phyloP scores from a whole-genome alignment of 2,888 invertebrate genomes.

The Sinopyrophorus schimmeli region DNA sequence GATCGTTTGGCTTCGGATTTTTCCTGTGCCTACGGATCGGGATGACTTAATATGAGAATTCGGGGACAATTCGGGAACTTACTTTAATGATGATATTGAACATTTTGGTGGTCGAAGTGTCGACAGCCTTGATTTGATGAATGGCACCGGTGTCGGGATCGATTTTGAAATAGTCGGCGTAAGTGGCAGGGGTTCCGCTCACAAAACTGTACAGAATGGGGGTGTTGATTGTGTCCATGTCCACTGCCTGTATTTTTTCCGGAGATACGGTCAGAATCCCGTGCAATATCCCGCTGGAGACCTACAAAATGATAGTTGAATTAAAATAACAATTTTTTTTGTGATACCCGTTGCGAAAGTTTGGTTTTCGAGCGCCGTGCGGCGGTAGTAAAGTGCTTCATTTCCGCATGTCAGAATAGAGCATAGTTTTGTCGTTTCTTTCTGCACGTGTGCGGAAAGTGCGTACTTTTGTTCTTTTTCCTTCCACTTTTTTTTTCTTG shows the following conservation, averaged over 20 bases:
- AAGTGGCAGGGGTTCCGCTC: conserved; percentile 77
- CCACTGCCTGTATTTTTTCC: conserved; percentile 87
- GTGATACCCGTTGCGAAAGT: too few relatives aligned
- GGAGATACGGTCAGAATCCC: conserved; percentile 83
- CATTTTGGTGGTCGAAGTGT: conserved; percentile 75
- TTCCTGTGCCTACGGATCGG: conserved; percentile 71
- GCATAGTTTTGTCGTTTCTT: too few relatives aligned
- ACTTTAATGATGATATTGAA: conserved; percentile 83
- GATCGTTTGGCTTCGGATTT: conserved; percentile 76
- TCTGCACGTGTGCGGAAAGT: too few relatives aligned
- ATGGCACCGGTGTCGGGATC: conserved; percentile 79
- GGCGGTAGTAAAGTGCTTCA: too few relatives aligned
- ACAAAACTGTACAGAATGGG: conserved; percentile 81
- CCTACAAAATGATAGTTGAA: conserved; percentile 56
- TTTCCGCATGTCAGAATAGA: too few relatives aligned
- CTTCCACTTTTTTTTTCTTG: too few relatives aligned
- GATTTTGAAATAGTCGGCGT: conserved; percentile 80
- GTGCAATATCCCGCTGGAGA: conserved; percentile 79
- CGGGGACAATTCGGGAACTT: too few relatives aligned
- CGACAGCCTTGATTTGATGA: conserved; percentile 78
- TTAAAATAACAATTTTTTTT: neutral
- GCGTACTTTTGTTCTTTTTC: too few relatives aligned
- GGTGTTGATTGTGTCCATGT: conserved; percentile 85
- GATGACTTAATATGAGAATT: too few relatives aligned
- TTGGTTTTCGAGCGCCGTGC: too few relatives aligned